Evolutionary conservation across 2,888 invertebrate species (phyloP).

Genomic region (Dasypolia templi): DNA sequence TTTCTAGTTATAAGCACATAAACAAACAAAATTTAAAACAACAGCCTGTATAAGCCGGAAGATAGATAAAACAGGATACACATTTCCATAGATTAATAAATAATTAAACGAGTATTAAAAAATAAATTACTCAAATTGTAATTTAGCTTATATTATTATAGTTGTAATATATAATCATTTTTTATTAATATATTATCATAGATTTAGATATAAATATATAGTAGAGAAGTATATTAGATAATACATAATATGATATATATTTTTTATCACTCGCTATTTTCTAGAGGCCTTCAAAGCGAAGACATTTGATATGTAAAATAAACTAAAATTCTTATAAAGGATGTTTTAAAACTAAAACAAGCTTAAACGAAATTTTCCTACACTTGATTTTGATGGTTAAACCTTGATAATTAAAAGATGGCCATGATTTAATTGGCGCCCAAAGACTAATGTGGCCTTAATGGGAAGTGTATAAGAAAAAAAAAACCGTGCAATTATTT

Average conservation of each 20-base stretch:
- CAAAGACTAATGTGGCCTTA: neutral
- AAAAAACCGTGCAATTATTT: too few species aligned
- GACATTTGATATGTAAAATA: constrained; percentile 26
- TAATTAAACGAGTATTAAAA: constrained; percentile 64
- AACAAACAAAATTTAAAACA: constrained; percentile 52
- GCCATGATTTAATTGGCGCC: neutral
- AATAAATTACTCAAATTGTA: constrained; percentile 64
- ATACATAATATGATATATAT: constrained; percentile 61
- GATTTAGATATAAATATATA: constrained; percentile 63
- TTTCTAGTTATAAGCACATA: constrained; percentile 26
- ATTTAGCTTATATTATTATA: constrained; percentile 54
- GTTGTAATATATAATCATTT: constrained; percentile 66
- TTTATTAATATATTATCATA: constrained; percentile 61
- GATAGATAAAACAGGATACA: constrained; percentile 61
- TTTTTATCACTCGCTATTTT: constrained; percentile 63
- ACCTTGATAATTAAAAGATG: neutral
- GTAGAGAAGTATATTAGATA: constrained; percentile 64
- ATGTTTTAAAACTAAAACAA: constrained; percentile 27
- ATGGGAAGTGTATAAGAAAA: neutral
- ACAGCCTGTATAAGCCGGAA: constrained; percentile 54
- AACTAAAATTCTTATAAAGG: constrained; percentile 16
- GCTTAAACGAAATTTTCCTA: neutral
- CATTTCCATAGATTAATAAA: constrained; percentile 71
- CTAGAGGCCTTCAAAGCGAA: constrained; percentile 32
- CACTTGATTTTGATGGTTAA: neutral